Percentiles rank a stretch among this genome's conserved stretches.
Conservation (phyloP, 2,888 invertebrate species). For the Crematogaster levior region DNA sequence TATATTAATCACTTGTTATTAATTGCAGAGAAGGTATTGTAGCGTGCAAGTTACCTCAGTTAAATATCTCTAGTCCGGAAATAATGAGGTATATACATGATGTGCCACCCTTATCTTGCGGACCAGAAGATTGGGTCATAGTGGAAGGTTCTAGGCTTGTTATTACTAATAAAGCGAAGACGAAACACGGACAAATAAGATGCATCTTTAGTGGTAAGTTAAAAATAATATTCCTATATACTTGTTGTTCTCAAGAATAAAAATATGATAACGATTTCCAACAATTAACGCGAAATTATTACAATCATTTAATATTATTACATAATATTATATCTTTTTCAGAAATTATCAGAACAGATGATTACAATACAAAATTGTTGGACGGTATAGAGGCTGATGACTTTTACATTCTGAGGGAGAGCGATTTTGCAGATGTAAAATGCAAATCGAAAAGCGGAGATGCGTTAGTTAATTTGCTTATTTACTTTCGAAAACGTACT, state of each 20-base stretch:
- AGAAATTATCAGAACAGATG: slow-evolving; percentile 90
- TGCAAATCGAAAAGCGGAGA: slow-evolving; percentile 87
- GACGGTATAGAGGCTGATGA: slow-evolving; percentile 87
- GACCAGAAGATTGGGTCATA: slow-evolving; percentile 91
- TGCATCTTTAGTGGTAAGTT: slow-evolving; percentile 81
- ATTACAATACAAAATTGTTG: slow-evolving; percentile 88
- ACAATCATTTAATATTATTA: slow-evolving; percentile 65
- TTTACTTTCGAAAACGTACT: slow-evolving; percentile 1
- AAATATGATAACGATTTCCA: neutral
- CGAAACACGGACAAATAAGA: slow-evolving; percentile 83
- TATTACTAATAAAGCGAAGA: slow-evolving; percentile 86
- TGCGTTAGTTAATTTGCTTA: slow-evolving; percentile 80
- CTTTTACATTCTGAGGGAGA: slow-evolving; percentile 88
- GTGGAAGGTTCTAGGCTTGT: slow-evolving; percentile 86
- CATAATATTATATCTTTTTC: slow-evolving; percentile 85
- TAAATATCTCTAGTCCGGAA: slow-evolving; percentile 90
- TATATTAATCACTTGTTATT: neutral
- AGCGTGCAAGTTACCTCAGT: slow-evolving; percentile 89
- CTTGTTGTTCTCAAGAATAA: neutral
- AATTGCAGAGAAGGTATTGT: slow-evolving; percentile 81
- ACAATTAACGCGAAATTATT: neutral
- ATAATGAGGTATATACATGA: slow-evolving; percentile 91
- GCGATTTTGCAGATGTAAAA: slow-evolving; percentile 91
- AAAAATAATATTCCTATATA: neutral
- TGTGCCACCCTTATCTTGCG: slow-evolving; percentile 89